A percentile compares a stretch with the other conserved stretches of the same genome.
These are phyloP conservation scores for Megaleporinus macrocephalus DNA, from an alignment of 2,113 vertebrate genomes.

Conservation along the genomic window DNA sequence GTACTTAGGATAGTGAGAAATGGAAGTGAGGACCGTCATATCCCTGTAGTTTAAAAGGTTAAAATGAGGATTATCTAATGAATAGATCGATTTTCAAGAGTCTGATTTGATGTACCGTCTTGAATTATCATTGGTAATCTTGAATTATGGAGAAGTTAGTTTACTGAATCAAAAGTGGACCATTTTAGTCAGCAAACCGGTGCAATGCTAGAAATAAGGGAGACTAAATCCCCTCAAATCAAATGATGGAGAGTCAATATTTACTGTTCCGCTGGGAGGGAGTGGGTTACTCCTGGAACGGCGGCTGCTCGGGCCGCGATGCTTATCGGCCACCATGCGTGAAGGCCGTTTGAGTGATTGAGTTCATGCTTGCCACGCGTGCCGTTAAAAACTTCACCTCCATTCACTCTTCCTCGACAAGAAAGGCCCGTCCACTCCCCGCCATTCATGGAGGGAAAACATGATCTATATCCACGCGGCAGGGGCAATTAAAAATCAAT, in stretches of 20 bases:
- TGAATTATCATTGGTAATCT: not conserved
- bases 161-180: not conserved
- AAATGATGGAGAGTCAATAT: conserved; percentile 52
- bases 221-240: conserved; percentile 27
- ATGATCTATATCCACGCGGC: conserved; percentile 79
- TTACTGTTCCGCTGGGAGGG: conserved; percentile 29
- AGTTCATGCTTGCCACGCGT: conserved; percentile 17
- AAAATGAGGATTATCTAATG: not conserved
- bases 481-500: conserved; percentile 85
- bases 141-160: not conserved
- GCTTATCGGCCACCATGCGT: conserved; percentile 40
- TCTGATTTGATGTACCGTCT: not conserved
- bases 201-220: conserved; percentile 11
- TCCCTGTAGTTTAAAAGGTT: not conserved
- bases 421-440: conserved; percentile 31
- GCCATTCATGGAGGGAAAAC: conserved; percentile 65
- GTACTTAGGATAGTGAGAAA: not conserved
- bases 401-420: conserved; percentile 2
- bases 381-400: conserved; percentile 31
- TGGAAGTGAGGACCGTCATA: not conserved
- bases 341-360: conserved; percentile 47
- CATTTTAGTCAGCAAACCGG: conserved; percentile 10
- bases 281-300: conserved; percentile 8
- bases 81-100: not conserved
- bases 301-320: conserved; percentile 11